These are phyloP conservation scores for Podarcis raffonei DNA, from an alignment of 2,113 vertebrate genomes.

Conservation along the genomic window DNA sequence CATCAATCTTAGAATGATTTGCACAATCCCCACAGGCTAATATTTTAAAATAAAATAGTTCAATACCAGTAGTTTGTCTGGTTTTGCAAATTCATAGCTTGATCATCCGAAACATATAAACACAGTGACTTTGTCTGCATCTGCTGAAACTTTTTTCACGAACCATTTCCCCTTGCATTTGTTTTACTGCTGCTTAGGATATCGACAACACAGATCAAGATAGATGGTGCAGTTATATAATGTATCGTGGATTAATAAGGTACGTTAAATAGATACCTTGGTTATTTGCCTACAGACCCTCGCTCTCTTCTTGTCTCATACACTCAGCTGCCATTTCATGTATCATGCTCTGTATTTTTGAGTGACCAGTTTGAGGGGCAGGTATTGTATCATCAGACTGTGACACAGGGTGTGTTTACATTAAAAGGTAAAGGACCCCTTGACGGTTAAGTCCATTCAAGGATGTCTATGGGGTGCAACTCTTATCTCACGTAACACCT, in stretches of 20 bases:
- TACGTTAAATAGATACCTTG: constrained; percentile 47
- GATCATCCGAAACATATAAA: not conserved
- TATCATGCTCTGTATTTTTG: not conserved
- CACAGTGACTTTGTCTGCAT: not conserved
- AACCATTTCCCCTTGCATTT: not conserved
- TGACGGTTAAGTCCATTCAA: no score
- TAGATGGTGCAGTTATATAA: constrained; percentile 81
- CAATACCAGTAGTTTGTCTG: not conserved
- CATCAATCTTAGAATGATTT: not conserved
- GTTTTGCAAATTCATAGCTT: not conserved
- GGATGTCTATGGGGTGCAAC: no score
- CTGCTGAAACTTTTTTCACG: not conserved
- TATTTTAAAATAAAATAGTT: not conserved
- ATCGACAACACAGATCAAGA: constrained; percentile 75
- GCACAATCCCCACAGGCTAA: not conserved
- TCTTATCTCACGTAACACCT: no score
- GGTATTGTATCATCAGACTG: no score
- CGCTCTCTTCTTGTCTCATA: not conserved
- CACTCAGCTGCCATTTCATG: not conserved
- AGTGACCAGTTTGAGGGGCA: no score
- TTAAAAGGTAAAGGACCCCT: no score
- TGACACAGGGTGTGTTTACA: not conserved
- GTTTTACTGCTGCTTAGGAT: constrained; percentile 55
- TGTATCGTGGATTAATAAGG: constrained; percentile 80
- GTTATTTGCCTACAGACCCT: not conserved